These are phyloP conservation scores for Stegastes partitus DNA, from an alignment of 2,113 vertebrate genomes.

Conservation along the genomic window DNA sequence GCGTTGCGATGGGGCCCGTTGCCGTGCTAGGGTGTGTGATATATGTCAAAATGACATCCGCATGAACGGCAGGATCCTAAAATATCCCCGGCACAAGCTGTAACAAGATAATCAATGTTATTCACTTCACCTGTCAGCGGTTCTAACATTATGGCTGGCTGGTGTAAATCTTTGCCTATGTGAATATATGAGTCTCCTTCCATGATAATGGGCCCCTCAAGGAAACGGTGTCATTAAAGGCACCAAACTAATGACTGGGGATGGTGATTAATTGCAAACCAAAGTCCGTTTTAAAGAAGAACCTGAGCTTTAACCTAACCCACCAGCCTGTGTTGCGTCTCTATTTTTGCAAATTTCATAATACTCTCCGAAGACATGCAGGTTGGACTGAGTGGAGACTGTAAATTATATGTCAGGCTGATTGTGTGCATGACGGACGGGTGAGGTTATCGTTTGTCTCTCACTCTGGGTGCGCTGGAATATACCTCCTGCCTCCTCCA, in stretches of 20 bases:
- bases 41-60: too few relatives aligned
- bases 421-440: background rate
- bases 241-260: background rate
- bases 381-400: background rate
- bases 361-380: background rate
- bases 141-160: too few relatives aligned
- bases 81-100: too few relatives aligned
- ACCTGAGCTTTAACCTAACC: background rate
- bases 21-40: too few relatives aligned
- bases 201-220: background rate
- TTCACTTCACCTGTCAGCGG: too few relatives aligned
- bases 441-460: background rate
- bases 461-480: background rate
- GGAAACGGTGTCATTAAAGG: constrained; percentile 8
- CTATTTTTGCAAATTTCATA: background rate
- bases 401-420: constrained; percentile 4
- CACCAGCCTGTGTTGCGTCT: background rate
- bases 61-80: too few relatives aligned
- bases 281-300: background rate
- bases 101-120: too few relatives aligned
- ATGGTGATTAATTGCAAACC: background rate
- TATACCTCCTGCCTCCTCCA: background rate
- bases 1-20: too few relatives aligned
- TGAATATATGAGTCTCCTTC: background rate
- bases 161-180: background rate